phyloP scores from a whole-genome alignment of 1,140 invertebrate species.

The Kradibia gibbosae region DNA sequence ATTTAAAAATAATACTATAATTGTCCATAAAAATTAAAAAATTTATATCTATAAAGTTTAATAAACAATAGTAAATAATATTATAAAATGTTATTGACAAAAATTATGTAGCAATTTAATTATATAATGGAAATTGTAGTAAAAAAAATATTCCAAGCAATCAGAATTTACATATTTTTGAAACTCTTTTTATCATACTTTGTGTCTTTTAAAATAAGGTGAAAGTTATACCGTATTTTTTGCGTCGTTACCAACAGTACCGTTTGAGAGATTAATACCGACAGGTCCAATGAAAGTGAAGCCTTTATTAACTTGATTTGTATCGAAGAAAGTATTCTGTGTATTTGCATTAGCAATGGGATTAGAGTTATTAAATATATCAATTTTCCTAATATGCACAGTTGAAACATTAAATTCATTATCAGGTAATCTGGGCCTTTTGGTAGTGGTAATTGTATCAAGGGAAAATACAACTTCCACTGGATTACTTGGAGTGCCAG shows the following conservation, averaged over 20 bases:
- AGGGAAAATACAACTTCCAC: conserved; percentile 71
- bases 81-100: background rate
- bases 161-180: too few species aligned
- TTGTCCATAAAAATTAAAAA: background rate
- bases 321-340: conserved; percentile 58
- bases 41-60: background rate
- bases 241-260: conserved; percentile 64
- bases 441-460: conserved; percentile 66
- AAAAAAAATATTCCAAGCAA: background rate
- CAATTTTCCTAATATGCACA: conserved; percentile 62
- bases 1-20: too few species aligned
- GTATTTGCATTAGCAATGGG: conserved; percentile 57
- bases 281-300: conserved; percentile 60
- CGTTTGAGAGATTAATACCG: conserved; percentile 60
- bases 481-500: conserved; percentile 75
- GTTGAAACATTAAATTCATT: conserved; percentile 64
- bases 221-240: conserved; percentile 66
- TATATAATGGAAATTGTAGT: background rate
- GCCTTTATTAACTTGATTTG: conserved; percentile 67
- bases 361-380: conserved; percentile 65
- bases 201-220: conserved; percentile 45
- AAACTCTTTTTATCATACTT: conserved; percentile 51
- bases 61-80: background rate
- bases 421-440: conserved; percentile 63
- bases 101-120: too few species aligned